A percentile compares a stretch with the other conserved stretches of the same genome.
These are phyloP conservation scores for Acrobasis repandana DNA, from an alignment of 2,888 invertebrate species.

Conservation along the genomic window DNA sequence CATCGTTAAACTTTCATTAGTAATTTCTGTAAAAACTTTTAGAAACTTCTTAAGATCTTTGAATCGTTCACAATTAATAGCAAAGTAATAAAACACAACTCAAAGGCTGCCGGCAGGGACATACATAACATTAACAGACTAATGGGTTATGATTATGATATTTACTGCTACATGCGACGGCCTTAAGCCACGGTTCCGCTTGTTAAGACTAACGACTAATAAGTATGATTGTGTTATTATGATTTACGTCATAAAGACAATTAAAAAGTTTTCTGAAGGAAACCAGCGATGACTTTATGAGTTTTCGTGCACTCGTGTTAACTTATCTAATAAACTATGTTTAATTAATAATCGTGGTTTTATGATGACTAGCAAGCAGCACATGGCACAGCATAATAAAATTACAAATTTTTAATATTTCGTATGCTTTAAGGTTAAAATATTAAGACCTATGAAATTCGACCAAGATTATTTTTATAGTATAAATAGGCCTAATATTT, in stretches of 20 bases:
- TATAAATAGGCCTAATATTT: no score
- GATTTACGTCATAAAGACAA: not conserved
- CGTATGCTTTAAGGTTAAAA: no score
- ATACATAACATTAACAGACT: constrained; percentile 74
- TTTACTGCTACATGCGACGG: constrained; percentile 71
- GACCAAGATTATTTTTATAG: no score
- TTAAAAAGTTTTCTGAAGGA: no score
- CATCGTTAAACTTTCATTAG: constrained; percentile 19
- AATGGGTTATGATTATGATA: constrained; percentile 81
- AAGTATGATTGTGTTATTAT: not conserved
- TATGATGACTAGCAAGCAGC: no score
- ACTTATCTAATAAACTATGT: no score
- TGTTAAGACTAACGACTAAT: constrained; percentile 28
- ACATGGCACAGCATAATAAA: no score
- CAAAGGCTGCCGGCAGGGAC: constrained; percentile 74
- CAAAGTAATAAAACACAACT: constrained; percentile 63
- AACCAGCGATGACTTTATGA: no score
- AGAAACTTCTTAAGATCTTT: constrained; percentile 27
- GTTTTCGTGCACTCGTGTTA: no score
- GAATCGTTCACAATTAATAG: constrained; percentile 69
- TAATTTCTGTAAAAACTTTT: constrained; percentile 12
- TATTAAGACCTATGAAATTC: no score
- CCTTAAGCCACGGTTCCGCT: constrained; percentile 55
- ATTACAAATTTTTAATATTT: no score
- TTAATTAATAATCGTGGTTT: no score